Conservation (phyloP, 2,797 vertebrate species). For the Falco concolor region DNA sequence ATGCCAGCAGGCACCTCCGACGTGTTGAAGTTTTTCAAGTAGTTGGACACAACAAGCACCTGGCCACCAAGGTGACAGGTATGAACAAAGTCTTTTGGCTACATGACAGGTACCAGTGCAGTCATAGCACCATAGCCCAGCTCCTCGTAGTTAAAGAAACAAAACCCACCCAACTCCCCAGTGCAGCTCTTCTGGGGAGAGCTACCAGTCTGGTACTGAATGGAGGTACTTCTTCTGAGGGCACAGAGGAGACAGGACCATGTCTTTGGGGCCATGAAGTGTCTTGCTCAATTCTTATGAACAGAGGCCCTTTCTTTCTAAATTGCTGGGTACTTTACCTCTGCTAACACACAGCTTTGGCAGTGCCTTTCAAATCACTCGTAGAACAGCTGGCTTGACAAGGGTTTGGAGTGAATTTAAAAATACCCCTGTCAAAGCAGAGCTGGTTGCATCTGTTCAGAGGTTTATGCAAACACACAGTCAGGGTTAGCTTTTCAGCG, state of each 20-base stretch:
- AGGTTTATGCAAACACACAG: not conserved
- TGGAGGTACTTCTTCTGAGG: not conserved
- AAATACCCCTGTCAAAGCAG: not conserved
- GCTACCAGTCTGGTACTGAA: not conserved
- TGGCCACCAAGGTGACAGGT: not conserved
- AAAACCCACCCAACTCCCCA: not conserved
- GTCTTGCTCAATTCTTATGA: not conserved
- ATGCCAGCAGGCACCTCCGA: not conserved
- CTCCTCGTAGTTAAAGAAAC: not conserved
- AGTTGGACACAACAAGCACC: not conserved
- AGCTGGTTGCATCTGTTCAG: not conserved
- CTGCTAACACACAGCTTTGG: accelerated
- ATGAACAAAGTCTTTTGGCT: not conserved
- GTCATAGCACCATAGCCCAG: not conserved
- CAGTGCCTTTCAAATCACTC: not conserved
- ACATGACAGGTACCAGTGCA: accelerated
- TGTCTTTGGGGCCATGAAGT: not conserved
- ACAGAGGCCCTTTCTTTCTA: not conserved
- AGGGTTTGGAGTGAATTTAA: not conserved
- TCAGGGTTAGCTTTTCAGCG: not conserved
- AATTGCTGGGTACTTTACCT: not conserved
- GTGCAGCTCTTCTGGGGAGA: not conserved
- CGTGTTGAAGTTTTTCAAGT: not conserved
- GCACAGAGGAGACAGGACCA: not conserved
- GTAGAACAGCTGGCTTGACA: not conserved